These are phyloP conservation scores for Varroa destructor DNA, from an alignment of 1,140 invertebrate species.

Conservation along the genomic window DNA sequence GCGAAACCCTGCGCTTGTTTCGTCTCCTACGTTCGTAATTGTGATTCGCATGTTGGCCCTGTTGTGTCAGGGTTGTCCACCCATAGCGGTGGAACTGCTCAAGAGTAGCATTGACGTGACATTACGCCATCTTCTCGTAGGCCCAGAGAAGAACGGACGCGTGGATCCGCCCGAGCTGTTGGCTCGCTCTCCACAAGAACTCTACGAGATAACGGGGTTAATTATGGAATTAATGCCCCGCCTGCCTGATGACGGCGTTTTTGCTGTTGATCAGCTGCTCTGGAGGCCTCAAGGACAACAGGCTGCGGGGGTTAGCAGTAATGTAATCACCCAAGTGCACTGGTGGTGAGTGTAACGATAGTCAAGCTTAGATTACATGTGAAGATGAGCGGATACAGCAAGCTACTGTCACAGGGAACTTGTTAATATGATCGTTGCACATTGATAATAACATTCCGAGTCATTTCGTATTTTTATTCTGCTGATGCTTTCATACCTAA, in stretches of 20 bases:
- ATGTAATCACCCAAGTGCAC: not conserved
- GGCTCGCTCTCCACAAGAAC: slow-evolving; percentile 68
- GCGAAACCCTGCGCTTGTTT: slow-evolving; percentile 78
- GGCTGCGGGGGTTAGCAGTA: slow-evolving; percentile 45
- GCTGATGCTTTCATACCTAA: too few species aligned
- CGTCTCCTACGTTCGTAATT: slow-evolving; percentile 83
- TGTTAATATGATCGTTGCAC: too few species aligned
- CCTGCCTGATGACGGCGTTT: slow-evolving; percentile 81
- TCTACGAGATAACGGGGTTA: slow-evolving; percentile 87
- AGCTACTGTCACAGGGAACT: too few species aligned
- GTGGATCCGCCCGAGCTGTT: slow-evolving; percentile 17
- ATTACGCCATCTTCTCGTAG: slow-evolving; percentile 74
- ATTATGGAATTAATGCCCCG: slow-evolving; percentile 91
- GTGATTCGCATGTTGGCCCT: slow-evolving; percentile 85
- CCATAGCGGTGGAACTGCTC: slow-evolving; percentile 72
- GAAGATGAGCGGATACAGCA: not conserved
- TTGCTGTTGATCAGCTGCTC: slow-evolving; percentile 72
- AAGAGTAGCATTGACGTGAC: slow-evolving; percentile 91
- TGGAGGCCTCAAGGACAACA: slow-evolving; percentile 48
- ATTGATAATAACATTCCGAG: too few species aligned
- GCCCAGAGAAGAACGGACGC: slow-evolving; percentile 43
- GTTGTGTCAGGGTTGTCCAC: slow-evolving; percentile 84
- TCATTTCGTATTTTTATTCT: too few species aligned
- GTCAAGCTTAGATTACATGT: not conserved
- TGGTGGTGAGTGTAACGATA: not conserved